Base-by-base conservation (phyloP, 2,888 invertebrate genomes). In the Paralinhomoeus sp. region DNA sequence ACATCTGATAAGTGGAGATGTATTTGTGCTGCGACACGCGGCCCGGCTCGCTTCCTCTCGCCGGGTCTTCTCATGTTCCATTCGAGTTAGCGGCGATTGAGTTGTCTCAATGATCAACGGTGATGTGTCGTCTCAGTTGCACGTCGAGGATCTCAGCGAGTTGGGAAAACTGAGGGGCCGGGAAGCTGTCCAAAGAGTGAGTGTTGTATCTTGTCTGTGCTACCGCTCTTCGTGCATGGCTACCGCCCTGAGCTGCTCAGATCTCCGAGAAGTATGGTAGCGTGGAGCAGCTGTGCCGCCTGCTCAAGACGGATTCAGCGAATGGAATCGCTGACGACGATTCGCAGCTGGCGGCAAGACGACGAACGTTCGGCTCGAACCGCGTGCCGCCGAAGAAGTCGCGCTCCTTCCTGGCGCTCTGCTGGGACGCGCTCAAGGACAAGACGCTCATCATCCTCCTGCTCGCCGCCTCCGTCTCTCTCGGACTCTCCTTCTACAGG, bases 301-400 rank as follows among this genome's bases (percentile, higher is more conserved):
- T 84, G 70, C 73, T 97, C 58, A 84, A 85, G 71, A 89, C 93
- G 64, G 89, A 91, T 62, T 81, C 89, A 60, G 84, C 77, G 68
- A 82, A 83, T 74, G 87, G 85, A 80, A 69, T 60, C 9, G 51
- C 56, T 5, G 49, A 49, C 50, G 89, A 89, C 63, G 76, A 80
- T 65, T 76, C 76, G 59, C 91, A 91, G 67, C 71, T 85, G 61
- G 80, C 84, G 64, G 80, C 82, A 66, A 77, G 93, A 70, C 77
- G 80, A 67, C 80, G 83, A 69, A 82, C 82, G 64, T 97, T 87
- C 72, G 93, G 93, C 67, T 85, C 87, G 62, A 97, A 97, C 71
- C 75, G 81, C 66, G 97, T 97, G 72, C 93, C 93, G 67, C 93
- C 97, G 58, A 91, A 91, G 71, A 87, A 93, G 63, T 87, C 93